Evolutionary conservation across 2,797 vertebrate species (phyloP).

Genomic region (Ctenochaetus hawaiiensis): DNA sequence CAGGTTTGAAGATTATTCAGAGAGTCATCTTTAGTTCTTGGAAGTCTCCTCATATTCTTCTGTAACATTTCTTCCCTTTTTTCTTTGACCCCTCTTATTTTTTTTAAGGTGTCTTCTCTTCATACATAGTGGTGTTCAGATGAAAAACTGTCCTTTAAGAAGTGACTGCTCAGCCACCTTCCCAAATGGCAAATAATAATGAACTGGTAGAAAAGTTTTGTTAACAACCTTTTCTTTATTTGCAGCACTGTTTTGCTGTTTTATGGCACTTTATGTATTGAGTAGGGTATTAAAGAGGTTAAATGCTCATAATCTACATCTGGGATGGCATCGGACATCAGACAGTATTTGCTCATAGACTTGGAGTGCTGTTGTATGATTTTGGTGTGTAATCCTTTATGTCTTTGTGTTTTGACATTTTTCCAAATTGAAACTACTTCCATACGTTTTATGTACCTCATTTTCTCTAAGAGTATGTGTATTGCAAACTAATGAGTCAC

Average conservation of each 20-base stretch:
- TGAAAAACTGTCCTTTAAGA: not conserved
- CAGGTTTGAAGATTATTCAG: slow-evolving; percentile 8
- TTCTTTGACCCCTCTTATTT: not conserved
- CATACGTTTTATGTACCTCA: slow-evolving; percentile 35
- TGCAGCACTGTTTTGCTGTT: slow-evolving; percentile 7
- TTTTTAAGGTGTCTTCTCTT: not conserved
- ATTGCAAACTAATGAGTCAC: slow-evolving; percentile 65
- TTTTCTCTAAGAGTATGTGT: slow-evolving; percentile 45
- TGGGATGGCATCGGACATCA: not conserved
- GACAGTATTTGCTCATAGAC: slow-evolving; percentile 5
- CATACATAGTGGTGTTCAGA: slow-evolving; percentile 9
- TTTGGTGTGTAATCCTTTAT: slow-evolving; percentile 29
- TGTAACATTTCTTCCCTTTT: slow-evolving; percentile 6
- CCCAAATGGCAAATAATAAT: slow-evolving; percentile 3
- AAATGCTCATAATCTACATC: not conserved
- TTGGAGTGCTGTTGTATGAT: slow-evolving; percentile 5
- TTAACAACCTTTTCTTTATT: not conserved
- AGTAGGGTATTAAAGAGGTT: not conserved
- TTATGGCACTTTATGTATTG: not conserved
- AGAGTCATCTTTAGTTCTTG: not conserved
- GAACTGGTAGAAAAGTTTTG: slow-evolving; percentile 4
- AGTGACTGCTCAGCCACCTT: not conserved
- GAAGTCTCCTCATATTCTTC: not conserved
- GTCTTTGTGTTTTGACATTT: slow-evolving; percentile 42
- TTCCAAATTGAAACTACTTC: slow-evolving; percentile 35